Evolutionary conservation across 2,888 invertebrate genomes (phyloP), one percentile per base, ranked within the genome.

Genomic region (Latrodectus elegans): DNA sequence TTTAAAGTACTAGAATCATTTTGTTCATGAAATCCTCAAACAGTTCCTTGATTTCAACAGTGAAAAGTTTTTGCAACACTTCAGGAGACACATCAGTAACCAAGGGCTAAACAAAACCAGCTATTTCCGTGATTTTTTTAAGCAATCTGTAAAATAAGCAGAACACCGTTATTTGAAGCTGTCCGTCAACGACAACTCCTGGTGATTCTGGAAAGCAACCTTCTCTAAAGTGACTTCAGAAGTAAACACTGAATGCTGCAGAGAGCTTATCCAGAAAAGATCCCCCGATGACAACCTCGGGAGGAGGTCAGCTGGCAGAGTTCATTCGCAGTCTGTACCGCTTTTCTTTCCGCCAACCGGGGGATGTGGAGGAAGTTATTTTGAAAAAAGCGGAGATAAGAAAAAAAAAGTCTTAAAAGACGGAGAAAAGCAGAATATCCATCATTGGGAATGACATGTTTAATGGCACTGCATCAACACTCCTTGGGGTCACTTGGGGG

Each of bases 191-290:
- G 64, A 55, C 22, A 49, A 71, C 83, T 83, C 52, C 83, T 53
- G 71, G 80, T 72, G 71, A 55, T 17, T 53, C 26, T 26, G 51
- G n/a, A 22, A 70, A 38, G 26, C 11, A 26, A 14, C 26, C 17
- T 26, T 22, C 38, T 26, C 22, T n/a, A 22, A 26, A 52, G 22
- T 17, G 51, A 53, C 72, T 67, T 60, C 38, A 68, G 76, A 83
- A 76, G 51, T 71, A 64, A 52, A 70, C 49, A 55, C 38, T 53
- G 53, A 74, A 68, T 68, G 68, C 83, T 76, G 76, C 83, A 60
- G 76, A 68, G 83, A 71, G 75, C 83, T 76, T 83, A 83, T 83
- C 83, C 83, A 76, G 83, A 65, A 52, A 55, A 52, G 52, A 64
- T 64, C 22, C 22, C 71, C 1, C 52, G 83, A 76, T 76, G 83